These are phyloP conservation scores for Chloroclysta siterata DNA, from an alignment of 2,888 invertebrate species.

Conservation along the genomic window DNA sequence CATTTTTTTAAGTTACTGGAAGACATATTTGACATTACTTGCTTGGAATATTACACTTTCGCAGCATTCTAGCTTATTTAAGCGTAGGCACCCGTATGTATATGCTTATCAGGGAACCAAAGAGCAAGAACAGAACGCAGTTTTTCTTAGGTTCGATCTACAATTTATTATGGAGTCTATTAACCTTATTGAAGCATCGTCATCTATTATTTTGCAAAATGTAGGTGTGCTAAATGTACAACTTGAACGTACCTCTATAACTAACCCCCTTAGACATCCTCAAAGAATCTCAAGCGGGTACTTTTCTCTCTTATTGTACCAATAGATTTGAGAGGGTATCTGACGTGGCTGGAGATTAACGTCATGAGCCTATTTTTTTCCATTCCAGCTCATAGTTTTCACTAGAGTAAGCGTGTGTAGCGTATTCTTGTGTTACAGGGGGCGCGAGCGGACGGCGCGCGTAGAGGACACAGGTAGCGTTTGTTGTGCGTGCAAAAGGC, in stretches of 20 bases:
- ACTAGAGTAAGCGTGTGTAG: constrained; percentile 76
- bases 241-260: no score
- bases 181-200: background rate
- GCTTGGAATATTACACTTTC: background rate
- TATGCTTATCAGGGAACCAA: no score
- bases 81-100: no score
- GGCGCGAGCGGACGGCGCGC: constrained; percentile 78
- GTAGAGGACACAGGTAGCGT: constrained; percentile 82
- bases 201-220: background rate
- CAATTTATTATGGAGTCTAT: background rate
- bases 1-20: background rate
- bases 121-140: no score
- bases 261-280: no score
- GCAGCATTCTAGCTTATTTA: background rate
- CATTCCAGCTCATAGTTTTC: constrained; percentile 1
- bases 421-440: constrained; percentile 84
- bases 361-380: background rate
- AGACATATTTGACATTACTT: background rate
- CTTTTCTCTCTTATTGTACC: no score
- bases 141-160: no score
- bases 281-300: no score
- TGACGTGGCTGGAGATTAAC: no score
- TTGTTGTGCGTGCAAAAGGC: constrained; percentile 85
- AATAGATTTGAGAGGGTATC: no score
- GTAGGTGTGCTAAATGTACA: no score